Base-by-base conservation (phyloP, 2,113 vertebrate species). In the Nanorana parkeri region DNA sequence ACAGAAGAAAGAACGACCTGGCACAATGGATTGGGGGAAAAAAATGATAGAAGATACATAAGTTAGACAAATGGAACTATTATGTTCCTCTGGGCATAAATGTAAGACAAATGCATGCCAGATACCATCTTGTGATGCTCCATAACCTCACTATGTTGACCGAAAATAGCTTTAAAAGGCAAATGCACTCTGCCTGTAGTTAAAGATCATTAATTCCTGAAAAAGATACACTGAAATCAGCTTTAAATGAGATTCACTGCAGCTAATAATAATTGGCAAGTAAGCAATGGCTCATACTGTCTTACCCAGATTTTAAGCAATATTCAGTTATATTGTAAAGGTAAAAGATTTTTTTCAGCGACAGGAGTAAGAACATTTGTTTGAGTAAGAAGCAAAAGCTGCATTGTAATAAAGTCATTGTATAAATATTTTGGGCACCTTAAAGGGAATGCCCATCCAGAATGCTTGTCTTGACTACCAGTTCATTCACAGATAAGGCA, bases 31-130 rank as follows among this genome's bases (percentile, higher is more conserved):
- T 76, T 67, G 71, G 54, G 21, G 52, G 60, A 54, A 73, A 67
- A 54, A 73, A 83, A 83, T 83, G 72, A 83, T 83, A 76, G 80
- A 83, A 83, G 71, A 83, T 83, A 83, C 80, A 75, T 81, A 81
- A 81, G 51, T 68, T 83, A 76, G 80, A 76, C 64, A 76, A 83
- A 83, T 83, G 80, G 64, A 83, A 83, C 47, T 72, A 76, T 83
- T 83, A 83, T 68, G 54, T 76, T 76, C 80, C 72, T 68, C 55
- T 41, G 80, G 80, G 80, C 61, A 60, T 75, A 76, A 83, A 76
- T 83, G 72, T 83, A 72, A 83, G 80, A 83, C 52, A 83, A 75
- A 83, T 83, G 80, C 52, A 24, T 75, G 80, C 76, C 80, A 76
- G 80, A 83, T 83, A 83, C 72, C 72, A 76, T 83, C 52, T 83